Conservation (phyloP, 1,140 invertebrate genomes). For the Bombus sibiricus region DNA sequence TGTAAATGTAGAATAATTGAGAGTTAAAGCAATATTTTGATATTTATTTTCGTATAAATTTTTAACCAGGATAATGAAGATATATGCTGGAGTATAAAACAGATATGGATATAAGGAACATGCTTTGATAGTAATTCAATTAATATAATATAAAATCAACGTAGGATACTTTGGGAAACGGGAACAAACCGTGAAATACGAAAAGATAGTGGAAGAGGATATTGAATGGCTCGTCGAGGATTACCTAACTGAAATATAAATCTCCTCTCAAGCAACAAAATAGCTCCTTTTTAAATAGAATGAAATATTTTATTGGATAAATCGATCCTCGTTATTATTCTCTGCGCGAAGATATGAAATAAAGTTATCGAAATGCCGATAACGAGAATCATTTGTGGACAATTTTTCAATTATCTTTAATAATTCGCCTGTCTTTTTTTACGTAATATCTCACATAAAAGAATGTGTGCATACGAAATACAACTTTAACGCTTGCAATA, state of each 20-base stretch:
- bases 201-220: not conserved
- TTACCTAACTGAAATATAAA: slow-evolving; percentile 5
- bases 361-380: not conserved
- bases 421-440: not conserved
- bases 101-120: not conserved
- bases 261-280: not conserved
- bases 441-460: not conserved
- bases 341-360: not conserved
- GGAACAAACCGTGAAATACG: not conserved
- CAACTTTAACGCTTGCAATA: too few species aligned
- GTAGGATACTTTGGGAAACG: not conserved
- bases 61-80: not conserved
- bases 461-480: not conserved
- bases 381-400: not conserved
- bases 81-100: not conserved
- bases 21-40: not conserved
- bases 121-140: not conserved
- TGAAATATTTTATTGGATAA: not conserved
- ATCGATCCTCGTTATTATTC: not conserved
- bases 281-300: not conserved
- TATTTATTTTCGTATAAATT: not conserved
- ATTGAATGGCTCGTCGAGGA: not conserved
- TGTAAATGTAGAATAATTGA: not conserved
- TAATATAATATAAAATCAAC: not conserved
- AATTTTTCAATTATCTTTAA: not conserved